A percentile compares a stretch with the other conserved stretches of the same genome.
phyloP scores from a whole-genome alignment of 2,888 invertebrate species.

The Amitus sp. region DNA sequence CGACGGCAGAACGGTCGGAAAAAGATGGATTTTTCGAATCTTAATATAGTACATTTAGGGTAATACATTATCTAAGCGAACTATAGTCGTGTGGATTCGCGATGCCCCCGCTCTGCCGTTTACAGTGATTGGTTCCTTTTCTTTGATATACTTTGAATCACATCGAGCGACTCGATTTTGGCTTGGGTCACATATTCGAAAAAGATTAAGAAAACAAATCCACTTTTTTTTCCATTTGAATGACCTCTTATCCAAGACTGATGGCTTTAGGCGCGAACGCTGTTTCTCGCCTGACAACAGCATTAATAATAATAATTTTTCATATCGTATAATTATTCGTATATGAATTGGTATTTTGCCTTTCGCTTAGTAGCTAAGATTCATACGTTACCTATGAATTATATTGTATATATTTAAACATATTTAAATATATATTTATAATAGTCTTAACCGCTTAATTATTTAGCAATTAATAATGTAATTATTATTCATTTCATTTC shows the following conservation, averaged over 20 bases:
- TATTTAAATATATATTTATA: slow-evolving; percentile 50
- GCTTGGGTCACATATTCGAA: slow-evolving; percentile 43
- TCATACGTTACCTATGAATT: slow-evolving; percentile 57
- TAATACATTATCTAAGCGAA: neutral
- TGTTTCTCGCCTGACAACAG: slow-evolving; percentile 27
- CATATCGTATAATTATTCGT: slow-evolving; percentile 50
- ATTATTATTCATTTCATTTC: slow-evolving; percentile 57
- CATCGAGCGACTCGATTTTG: neutral
- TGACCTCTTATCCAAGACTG: slow-evolving; percentile 15
- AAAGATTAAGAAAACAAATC: too few species aligned
- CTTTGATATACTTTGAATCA: neutral
- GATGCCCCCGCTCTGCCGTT: neutral
- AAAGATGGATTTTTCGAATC: neutral
- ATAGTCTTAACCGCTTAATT: slow-evolving; percentile 60
- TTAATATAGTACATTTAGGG: too few species aligned
- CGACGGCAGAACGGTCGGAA: neutral
- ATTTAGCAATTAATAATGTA: slow-evolving; percentile 63
- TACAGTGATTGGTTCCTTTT: too few species aligned
- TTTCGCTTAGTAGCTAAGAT: slow-evolving; percentile 54
- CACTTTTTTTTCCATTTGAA: too few species aligned
- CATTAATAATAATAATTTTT: slow-evolving; percentile 40
- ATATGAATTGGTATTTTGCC: slow-evolving; percentile 54
- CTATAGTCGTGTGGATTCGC: neutral
- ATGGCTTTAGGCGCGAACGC: slow-evolving; percentile 6
- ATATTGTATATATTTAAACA: slow-evolving; percentile 50